Percentiles rank a stretch among this genome's conserved stretches.
Evolutionary conservation across 2,113 vertebrate species (phyloP).

Genomic region (Oreocharis arfaki): DNA sequence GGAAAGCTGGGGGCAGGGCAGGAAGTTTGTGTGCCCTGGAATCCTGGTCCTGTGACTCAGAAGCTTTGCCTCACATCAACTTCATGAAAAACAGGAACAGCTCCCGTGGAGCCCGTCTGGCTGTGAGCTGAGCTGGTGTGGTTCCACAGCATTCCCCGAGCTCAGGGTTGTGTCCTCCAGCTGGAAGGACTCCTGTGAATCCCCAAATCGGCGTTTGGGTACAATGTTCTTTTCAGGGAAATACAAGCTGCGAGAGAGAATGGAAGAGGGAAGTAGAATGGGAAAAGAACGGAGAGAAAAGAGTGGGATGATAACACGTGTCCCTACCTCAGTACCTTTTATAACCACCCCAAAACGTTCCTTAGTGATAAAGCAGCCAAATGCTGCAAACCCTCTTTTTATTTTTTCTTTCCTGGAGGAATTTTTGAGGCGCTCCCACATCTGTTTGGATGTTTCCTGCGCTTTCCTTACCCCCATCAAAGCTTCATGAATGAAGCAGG

Average conservation of each 20-base stretch:
- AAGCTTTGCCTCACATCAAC: fast-evolving
- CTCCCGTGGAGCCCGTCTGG: not conserved
- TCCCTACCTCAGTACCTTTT: not conserved
- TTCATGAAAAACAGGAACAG: fast-evolving
- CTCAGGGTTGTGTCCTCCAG: not conserved
- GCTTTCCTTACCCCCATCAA: not conserved
- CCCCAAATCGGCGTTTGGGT: not conserved
- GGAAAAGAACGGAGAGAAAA: not conserved
- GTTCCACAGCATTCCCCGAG: not conserved
- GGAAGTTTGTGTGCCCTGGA: not conserved
- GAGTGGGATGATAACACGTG: fast-evolving
- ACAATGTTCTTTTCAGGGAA: not conserved
- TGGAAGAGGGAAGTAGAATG: not conserved
- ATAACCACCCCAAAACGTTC: not conserved
- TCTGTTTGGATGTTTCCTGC: not conserved
- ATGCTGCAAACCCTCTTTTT: not conserved
- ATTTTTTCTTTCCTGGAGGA: not conserved
- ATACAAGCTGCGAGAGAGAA: not conserved
- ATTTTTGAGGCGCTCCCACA: fast-evolving
- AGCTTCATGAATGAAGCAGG: not conserved
- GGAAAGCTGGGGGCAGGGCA: not conserved
- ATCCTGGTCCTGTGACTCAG: not conserved
- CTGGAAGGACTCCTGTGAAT: not conserved
- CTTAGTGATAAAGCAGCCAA: not conserved
- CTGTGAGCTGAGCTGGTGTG: not conserved